A percentile compares a stretch with the other conserved stretches of the same genome.
These are phyloP conservation scores for Ferrisia virgata DNA, from an alignment of 2,888 invertebrate species.

Conservation along the genomic window DNA sequence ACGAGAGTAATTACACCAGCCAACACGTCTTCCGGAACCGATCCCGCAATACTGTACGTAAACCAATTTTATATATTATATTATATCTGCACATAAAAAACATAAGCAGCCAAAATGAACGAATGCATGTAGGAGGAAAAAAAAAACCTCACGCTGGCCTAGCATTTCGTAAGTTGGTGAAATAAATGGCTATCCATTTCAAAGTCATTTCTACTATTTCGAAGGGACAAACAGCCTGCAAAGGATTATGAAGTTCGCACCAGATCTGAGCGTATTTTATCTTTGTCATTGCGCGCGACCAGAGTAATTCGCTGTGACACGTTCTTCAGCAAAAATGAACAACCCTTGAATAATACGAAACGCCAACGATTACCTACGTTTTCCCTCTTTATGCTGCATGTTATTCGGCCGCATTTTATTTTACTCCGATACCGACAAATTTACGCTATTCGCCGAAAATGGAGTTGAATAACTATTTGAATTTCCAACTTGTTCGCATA, in stretches of 20 bases:
- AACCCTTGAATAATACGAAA: conserved; percentile 31
- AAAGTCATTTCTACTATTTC: conserved; percentile 33
- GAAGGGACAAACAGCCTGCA: conserved; percentile 35
- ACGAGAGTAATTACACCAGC: background rate
- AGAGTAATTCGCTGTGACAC: conserved; percentile 42
- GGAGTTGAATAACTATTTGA: background rate
- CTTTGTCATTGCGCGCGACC: conserved; percentile 40
- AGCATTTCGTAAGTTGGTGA: conserved; percentile 1
- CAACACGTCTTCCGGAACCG: background rate
- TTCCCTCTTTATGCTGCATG: conserved; percentile 2
- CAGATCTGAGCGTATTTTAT: conserved; percentile 41
- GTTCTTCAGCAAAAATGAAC: conserved; percentile 40
- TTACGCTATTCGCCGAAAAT: background rate
- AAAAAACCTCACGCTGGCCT: background rate
- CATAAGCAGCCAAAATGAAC: background rate
- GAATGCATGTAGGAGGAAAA: background rate
- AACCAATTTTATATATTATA: background rate
- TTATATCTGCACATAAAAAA: background rate
- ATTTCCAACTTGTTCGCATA: background rate
- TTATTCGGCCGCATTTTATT: conserved; percentile 10
- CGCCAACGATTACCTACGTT: conserved; percentile 23
- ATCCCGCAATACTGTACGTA: background rate
- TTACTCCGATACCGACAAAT: background rate
- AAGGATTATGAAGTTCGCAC: conserved; percentile 44
- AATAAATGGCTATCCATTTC: conserved; percentile 41